Percentiles rank a stretch among this genome's conserved stretches.
Conservation (phyloP, 2,113 vertebrate genomes). For the Corynorhinus townsendii region DNA sequence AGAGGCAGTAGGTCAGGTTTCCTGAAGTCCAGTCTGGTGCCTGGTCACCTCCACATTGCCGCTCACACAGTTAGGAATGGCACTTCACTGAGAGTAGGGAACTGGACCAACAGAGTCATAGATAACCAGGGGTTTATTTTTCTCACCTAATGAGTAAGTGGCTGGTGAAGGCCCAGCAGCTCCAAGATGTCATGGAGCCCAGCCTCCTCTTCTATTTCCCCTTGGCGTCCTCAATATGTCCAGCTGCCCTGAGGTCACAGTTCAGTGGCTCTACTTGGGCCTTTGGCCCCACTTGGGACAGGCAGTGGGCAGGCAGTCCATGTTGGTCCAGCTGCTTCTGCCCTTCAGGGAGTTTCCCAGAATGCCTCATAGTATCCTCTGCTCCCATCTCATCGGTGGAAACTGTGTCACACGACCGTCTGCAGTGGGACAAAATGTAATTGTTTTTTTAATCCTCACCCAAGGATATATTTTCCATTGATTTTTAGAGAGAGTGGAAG, state of each 20-base stretch:
- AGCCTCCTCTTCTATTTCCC: background rate
- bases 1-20: background rate
- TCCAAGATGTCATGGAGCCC: background rate
- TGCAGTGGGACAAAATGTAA: background rate
- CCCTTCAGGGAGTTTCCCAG: background rate
- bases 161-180: background rate
- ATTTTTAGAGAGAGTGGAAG: no score
- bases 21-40: background rate
- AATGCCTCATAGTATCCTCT: background rate
- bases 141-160: background rate
- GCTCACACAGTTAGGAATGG: background rate
- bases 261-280: background rate
- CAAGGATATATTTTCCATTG: no score
- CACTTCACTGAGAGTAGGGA: background rate
- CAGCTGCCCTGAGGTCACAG: accelerated
- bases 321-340: background rate
- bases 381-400: background rate
- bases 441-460: no score
- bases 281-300: no score
- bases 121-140: background rate
- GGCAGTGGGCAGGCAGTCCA: accelerated
- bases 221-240: accelerated
- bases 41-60: no score
- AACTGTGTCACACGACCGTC: background rate
- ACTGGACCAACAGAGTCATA: background rate